Percentiles rank a stretch among this genome's conserved stretches.
Conservation (phyloP, 1,140 invertebrate genomes). For the Neuroterus valhalla region DNA sequence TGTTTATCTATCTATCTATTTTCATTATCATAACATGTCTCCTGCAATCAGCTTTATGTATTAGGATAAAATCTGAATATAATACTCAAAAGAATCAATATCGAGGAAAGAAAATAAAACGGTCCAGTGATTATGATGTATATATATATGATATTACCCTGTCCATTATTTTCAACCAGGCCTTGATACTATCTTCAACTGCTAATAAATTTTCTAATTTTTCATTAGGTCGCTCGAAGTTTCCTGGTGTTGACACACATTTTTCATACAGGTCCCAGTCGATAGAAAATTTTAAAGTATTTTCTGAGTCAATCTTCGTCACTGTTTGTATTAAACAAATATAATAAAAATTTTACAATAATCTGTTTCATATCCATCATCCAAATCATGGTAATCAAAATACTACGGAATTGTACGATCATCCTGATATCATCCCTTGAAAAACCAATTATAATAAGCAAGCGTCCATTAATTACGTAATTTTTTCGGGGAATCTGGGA, state of each 20-base stretch:
- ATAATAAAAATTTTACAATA: not conserved
- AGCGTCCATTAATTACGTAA: too few relatives aligned
- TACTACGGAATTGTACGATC: too few relatives aligned
- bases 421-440: too few relatives aligned
- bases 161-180: slow-evolving; percentile 81
- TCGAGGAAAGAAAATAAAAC: not conserved
- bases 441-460: not conserved
- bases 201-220: slow-evolving; percentile 74
- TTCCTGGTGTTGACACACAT: slow-evolving; percentile 73
- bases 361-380: too few relatives aligned
- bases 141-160: slow-evolving; percentile 69
- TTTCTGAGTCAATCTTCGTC: slow-evolving; percentile 78
- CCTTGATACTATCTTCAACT: slow-evolving; percentile 77
- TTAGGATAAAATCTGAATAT: not conserved
- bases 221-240: slow-evolving; percentile 72
- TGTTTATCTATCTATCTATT: too few relatives aligned
- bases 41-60: too few relatives aligned
- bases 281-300: slow-evolving; percentile 75
- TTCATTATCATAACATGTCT: too few relatives aligned
- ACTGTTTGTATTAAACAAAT: slow-evolving; percentile 66
- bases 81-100: not conserved
- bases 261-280: slow-evolving; percentile 75
- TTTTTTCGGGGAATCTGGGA: too few relatives aligned
- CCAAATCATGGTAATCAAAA: too few relatives aligned
- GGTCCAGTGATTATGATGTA: too few relatives aligned